Base-by-base conservation (phyloP, 1,140 invertebrate species). In the Pachyrhynchus sulphureomaculatus region DNA sequence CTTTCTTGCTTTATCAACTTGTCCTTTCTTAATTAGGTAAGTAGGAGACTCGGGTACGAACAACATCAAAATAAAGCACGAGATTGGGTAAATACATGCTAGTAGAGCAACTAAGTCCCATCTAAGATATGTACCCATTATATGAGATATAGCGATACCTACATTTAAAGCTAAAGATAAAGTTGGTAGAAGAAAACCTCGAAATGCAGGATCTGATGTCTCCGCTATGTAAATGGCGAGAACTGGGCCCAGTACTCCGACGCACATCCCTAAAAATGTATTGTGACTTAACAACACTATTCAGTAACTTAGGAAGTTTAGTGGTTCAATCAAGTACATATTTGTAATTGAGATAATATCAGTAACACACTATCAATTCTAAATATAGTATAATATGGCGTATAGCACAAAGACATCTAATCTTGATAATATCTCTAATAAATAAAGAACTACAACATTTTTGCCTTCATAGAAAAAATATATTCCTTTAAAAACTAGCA, bases 41-140 rank as follows among this genome's bases (percentile, higher is more conserved):
- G 82, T 80, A 1, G 89, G 89, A 49, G 87, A 88, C 73, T 91
- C 89, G 0, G 87, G 87, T 1, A 85, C 76, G 13, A 84, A 78
- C 26, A 73, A 72, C 24, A 83, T 61, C 1, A 82, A 55, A 8
- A 78, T 18, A 17, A 79, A 78, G 26, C 77, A 74, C 13, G 80
- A 10, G n/a, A 82, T 69, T 12, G 82, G 82, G 23, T 83, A 76
- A 4, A 78, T 41, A 4, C 77, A 77, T 64, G 78, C 80, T 2
- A 85, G 73, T 0, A 78, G 72, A 0, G 83, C 82, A 1, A 82
- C 81, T 61, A 75, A 72, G 63, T 81, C 60, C 85, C 85, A 87
- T 33, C 77, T 68, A 0, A 84, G 70, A 67, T 80, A 83, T 5
- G 82, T 83, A 1, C 84, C 84, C 18, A 86, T 69, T 0, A 80